Percentiles rank a stretch among this genome's conserved stretches.
These are phyloP conservation scores for Parazoanthus atlanticus DNA, from an alignment of 92 coral and sea anemone species.

Conservation along the genomic window DNA sequence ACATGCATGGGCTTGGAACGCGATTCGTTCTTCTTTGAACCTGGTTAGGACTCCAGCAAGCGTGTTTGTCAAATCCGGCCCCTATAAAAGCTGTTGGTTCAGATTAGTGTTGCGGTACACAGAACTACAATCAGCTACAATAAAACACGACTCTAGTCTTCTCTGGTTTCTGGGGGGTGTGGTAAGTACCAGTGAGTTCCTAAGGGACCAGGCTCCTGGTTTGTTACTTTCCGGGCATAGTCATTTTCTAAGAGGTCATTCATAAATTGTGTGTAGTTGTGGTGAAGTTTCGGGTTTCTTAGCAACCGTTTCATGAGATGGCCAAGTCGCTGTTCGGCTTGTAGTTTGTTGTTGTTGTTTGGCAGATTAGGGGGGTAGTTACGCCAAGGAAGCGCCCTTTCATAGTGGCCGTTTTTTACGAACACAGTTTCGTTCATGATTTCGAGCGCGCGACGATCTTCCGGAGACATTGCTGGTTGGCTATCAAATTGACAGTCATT, in stretches of 20 bases:
- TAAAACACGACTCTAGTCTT: conserved; percentile 60
- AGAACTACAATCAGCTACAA: conserved; percentile 71
- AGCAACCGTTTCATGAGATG: conserved; percentile 53
- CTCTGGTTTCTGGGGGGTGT: conserved; percentile 48
- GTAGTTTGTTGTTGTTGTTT: conserved; percentile 65
- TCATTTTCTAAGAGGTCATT: conserved; percentile 31
- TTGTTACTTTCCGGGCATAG: conserved; percentile 37
- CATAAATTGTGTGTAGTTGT: not conserved
- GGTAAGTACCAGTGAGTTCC: conserved; percentile 46
- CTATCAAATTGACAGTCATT: conserved; percentile 55
- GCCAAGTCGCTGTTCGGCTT: conserved; percentile 57
- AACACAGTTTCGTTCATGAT: conserved; percentile 59
- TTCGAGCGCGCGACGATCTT: conserved; percentile 56
- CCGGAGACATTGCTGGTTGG: conserved; percentile 53
- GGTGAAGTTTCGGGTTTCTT: conserved; percentile 42
- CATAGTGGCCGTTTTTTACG: conserved; percentile 63
- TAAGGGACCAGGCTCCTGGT: conserved; percentile 30
- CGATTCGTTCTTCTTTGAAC: conserved; percentile 56
- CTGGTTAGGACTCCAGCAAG: conserved; percentile 62
- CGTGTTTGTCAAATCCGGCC: conserved; percentile 71
- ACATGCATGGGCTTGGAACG: conserved; percentile 57
- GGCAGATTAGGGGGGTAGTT: conserved; percentile 63
- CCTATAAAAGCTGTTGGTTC: conserved; percentile 67
- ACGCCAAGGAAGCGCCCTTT: conserved; percentile 73
- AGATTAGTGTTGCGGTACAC: conserved; percentile 50